Conservation (phyloP, 2,797 vertebrate species). For the Sorex maritimensis region DNA sequence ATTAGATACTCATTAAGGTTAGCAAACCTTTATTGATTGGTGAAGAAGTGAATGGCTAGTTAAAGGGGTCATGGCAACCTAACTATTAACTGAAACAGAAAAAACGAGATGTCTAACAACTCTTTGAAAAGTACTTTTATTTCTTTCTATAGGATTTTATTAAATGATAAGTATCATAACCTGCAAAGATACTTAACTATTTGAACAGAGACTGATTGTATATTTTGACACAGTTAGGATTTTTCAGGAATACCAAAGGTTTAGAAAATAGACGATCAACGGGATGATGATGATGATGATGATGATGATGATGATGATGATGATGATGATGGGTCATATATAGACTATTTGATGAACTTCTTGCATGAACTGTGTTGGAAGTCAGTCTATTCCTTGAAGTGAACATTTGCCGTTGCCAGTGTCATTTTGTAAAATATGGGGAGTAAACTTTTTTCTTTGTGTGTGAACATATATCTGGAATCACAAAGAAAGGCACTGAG, state of each 20-base stretch:
- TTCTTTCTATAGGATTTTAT: constrained; percentile 64
- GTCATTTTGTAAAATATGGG: constrained; percentile 18
- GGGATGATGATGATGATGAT: too few relatives aligned
- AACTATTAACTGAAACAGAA: background rate
- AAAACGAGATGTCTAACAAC: background rate
- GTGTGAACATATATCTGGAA: constrained; percentile 59
- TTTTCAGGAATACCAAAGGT: constrained; percentile 25
- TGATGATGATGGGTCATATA: background rate
- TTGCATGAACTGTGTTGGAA: constrained; percentile 44
- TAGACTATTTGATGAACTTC: constrained; percentile 62
- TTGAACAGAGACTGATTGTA: constrained; percentile 70
- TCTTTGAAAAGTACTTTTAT: constrained; percentile 39
- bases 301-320: too few relatives aligned
- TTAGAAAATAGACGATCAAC: too few relatives aligned
- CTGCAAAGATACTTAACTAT: constrained; percentile 73
- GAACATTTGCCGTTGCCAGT: background rate
- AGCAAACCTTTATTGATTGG: constrained; percentile 67
- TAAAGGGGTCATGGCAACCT: background rate
- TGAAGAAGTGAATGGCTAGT: background rate
- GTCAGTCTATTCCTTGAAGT: constrained; percentile 30
- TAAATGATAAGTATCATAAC: constrained; percentile 20
- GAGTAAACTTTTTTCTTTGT: constrained; percentile 60
- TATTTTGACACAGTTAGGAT: constrained; percentile 76
- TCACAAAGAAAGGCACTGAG: constrained; percentile 58
- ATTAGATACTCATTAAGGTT: constrained; percentile 71